Conservation (phyloP, 2,888 invertebrate species). For the Thymelicus acteon region DNA sequence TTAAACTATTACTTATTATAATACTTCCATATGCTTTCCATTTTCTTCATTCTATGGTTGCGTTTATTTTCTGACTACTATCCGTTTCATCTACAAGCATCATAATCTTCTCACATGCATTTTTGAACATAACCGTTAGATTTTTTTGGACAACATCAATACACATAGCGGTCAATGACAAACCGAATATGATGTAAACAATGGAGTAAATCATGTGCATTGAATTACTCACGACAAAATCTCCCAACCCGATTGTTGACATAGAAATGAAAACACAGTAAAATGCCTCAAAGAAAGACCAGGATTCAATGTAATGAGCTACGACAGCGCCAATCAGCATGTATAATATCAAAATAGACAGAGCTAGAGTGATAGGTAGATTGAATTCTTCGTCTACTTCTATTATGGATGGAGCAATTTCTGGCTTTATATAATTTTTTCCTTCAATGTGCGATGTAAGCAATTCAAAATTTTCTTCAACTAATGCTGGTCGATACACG, state of each 20-base stretch:
- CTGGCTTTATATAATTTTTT: conserved; percentile 85
- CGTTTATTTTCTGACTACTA: neutral
- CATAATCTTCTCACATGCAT: neutral
- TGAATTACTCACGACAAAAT: conserved; percentile 95
- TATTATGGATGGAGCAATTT: conserved; percentile 90
- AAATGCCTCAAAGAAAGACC: conserved; percentile 96
- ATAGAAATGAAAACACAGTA: conserved; percentile 99
- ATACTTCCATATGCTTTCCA: too few relatives aligned
- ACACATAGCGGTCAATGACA: conserved; percentile 98
- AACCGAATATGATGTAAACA: conserved; percentile 96
- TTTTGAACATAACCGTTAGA: neutral
- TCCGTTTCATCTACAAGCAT: neutral
- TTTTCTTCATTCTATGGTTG: too few relatives aligned
- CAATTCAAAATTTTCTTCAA: conserved; percentile 82
- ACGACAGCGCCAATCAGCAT: conserved; percentile 94
- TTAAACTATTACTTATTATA: too few relatives aligned
- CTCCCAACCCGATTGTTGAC: conserved; percentile 98
- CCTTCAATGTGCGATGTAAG: conserved; percentile 60
- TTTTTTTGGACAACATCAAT: conserved; percentile 94
- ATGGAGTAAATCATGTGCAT: conserved; percentile 96
- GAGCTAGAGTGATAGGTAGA: conserved; percentile 95
- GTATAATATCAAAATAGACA: conserved; percentile 93
- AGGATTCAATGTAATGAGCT: conserved; percentile 91
- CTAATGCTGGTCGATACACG: conserved; percentile 89
- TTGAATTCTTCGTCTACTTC: conserved; percentile 97